A percentile compares a stretch with the other conserved stretches of the same genome.
Conservation (phyloP, 2,888 invertebrate genomes). For the Polyommatus iphigenia region DNA sequence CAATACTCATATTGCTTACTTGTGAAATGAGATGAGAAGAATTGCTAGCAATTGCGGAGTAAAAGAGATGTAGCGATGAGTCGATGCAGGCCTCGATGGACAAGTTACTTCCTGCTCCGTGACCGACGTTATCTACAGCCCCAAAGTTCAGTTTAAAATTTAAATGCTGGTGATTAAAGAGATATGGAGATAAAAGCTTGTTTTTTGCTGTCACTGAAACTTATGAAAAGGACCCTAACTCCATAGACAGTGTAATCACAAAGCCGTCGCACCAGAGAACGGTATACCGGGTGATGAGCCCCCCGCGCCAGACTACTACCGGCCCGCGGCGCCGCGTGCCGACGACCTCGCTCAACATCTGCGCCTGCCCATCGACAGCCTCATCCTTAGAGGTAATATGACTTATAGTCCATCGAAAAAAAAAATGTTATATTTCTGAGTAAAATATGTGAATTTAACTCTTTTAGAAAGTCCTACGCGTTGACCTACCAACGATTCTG, state of each 20-base stretch:
- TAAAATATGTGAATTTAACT: background rate
- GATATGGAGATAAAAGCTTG: too few relatives aligned
- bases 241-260: background rate
- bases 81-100: too few relatives aligned
- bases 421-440: too few relatives aligned
- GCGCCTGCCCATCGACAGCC: constrained; percentile 55
- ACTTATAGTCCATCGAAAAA: background rate
- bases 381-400: constrained; percentile 37
- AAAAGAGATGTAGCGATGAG: too few relatives aligned
- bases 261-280: background rate
- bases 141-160: background rate
- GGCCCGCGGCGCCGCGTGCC: constrained; percentile 46
- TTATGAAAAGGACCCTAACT: constrained; percentile 1
- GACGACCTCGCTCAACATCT: constrained; percentile 49
- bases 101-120: too few relatives aligned
- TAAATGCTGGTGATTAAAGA: too few relatives aligned
- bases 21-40: too few relatives aligned
- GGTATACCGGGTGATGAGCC: background rate
- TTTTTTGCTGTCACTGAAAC: too few relatives aligned
- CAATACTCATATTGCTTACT: too few relatives aligned
- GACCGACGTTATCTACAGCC: too few relatives aligned
- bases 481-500: background rate
- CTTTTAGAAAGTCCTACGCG: background rate
- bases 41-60: too few relatives aligned
- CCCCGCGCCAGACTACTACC: background rate